Conservation (phyloP, 2,113 vertebrate species). For the Collichthys lucidus region DNA sequence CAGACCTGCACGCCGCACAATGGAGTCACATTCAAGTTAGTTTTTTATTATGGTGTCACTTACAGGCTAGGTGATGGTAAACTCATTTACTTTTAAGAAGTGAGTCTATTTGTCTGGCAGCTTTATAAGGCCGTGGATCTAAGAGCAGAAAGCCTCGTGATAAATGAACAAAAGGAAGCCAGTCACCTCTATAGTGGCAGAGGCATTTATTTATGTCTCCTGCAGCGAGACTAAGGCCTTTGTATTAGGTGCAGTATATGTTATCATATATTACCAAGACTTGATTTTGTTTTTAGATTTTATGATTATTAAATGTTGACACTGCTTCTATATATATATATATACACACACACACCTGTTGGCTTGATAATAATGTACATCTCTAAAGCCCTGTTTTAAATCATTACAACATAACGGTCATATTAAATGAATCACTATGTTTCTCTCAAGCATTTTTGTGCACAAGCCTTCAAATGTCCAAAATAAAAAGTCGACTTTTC, state of each 20-base stretch:
- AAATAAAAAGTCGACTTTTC: neutral
- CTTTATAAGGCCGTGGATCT: slow-evolving; percentile 33
- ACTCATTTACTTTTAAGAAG: slow-evolving; percentile 53
- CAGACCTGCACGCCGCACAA: slow-evolving; percentile 3
- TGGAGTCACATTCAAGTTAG: slow-evolving; percentile 34
- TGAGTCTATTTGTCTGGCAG: slow-evolving; percentile 9
- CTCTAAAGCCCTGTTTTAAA: neutral
- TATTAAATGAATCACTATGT: neutral
- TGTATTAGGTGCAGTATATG: neutral
- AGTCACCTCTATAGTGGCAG: neutral
- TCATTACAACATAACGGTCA: neutral
- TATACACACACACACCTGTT: too few relatives aligned
- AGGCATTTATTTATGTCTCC: neutral
- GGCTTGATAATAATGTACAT: neutral
- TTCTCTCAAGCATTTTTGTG: neutral
- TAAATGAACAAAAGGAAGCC: slow-evolving; percentile 3
- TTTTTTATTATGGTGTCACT: slow-evolving; percentile 58
- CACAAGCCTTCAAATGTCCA: neutral
- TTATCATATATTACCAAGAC: neutral
- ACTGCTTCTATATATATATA: neutral
- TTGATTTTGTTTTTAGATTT: neutral
- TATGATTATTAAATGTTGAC: neutral
- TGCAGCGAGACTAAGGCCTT: neutral
- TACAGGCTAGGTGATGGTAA: slow-evolving; percentile 38
- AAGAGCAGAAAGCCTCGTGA: slow-evolving; percentile 1